Percentiles rank a stretch among this genome's conserved stretches.
Conservation (phyloP, 2,797 vertebrate genomes). For the Anguilla marmorata region DNA sequence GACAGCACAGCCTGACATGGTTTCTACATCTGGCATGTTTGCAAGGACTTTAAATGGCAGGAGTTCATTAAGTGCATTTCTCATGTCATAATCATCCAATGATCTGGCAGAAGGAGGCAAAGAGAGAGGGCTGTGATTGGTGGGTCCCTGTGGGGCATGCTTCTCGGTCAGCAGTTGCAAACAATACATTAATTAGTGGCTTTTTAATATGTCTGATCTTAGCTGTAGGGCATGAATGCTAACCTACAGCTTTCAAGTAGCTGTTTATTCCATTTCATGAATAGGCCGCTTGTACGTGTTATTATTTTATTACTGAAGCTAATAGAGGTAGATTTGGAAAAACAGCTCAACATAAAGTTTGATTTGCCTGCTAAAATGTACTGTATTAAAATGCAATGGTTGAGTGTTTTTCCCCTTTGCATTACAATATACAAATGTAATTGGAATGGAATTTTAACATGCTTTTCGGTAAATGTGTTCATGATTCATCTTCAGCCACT, state of each 20-base stretch:
- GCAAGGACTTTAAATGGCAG: background rate
- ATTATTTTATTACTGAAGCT: conserved; percentile 38
- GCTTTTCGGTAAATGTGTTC: background rate
- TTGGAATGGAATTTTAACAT: conserved; percentile 23
- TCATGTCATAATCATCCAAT: background rate
- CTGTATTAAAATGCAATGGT: conserved; percentile 32
- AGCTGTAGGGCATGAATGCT: conserved; percentile 15
- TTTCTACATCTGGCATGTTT: background rate
- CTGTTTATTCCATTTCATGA: conserved; percentile 41
- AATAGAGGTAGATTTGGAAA: conserved; percentile 41
- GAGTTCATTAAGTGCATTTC: background rate
- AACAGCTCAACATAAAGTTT: conserved; percentile 32
- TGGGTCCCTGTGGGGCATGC: background rate
- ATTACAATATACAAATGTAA: conserved; percentile 33
- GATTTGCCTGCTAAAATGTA: conserved; percentile 30
- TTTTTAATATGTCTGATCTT: background rate
- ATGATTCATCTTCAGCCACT: background rate
- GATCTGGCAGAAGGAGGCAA: background rate
- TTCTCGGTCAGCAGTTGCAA: background rate
- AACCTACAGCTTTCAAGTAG: conserved; percentile 14
- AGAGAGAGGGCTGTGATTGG: background rate
- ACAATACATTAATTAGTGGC: background rate
- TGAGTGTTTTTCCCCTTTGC: conserved; percentile 32
- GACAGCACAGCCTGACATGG: background rate
- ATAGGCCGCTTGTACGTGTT: conserved; percentile 40